These are phyloP conservation scores for Ctenochaetus hawaiiensis DNA, from an alignment of 2,797 vertebrate species.

Conservation along the genomic window DNA sequence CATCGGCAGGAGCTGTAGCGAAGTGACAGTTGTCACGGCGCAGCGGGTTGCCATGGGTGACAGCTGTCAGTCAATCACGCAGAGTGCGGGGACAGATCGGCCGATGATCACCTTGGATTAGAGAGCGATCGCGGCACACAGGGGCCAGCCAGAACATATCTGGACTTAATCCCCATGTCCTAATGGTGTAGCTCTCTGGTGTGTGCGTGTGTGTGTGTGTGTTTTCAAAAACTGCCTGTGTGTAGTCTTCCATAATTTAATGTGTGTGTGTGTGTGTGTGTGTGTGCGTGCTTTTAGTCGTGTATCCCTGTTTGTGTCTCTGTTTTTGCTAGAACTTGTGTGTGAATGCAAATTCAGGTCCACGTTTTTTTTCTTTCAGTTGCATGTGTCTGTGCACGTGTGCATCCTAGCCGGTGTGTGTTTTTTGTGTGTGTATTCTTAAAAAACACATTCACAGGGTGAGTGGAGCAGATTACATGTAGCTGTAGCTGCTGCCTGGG, in stretches of 20 bases:
- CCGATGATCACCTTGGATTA: slow-evolving; percentile 84
- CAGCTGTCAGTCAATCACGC: slow-evolving; percentile 83
- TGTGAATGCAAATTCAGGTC: slow-evolving; percentile 12
- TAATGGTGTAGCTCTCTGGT: slow-evolving; percentile 42
- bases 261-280: slow-evolving; percentile 9
- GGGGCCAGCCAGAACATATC: slow-evolving; percentile 66
- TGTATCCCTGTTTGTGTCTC: not conserved
- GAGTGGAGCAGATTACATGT: slow-evolving; percentile 67
- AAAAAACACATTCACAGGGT: slow-evolving; percentile 43
- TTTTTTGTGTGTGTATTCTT: slow-evolving; percentile 34
- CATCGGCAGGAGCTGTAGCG: slow-evolving; percentile 43
- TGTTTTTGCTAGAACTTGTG: not conserved
- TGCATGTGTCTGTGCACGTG: slow-evolving; percentile 4
- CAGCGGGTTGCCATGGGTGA: slow-evolving; percentile 77
- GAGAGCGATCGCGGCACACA: slow-evolving; percentile 64
- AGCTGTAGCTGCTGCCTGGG: slow-evolving; percentile 49
- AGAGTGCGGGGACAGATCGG: slow-evolving; percentile 78
- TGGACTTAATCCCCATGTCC: slow-evolving; percentile 70
- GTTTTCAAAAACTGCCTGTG: not conserved
- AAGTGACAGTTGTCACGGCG: slow-evolving; percentile 76
- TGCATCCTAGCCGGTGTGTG: not conserved
- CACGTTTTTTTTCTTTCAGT: not conserved
- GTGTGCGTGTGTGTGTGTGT: slow-evolving; percentile 26
- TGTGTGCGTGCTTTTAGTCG: not conserved
- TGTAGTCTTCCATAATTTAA: not conserved